phyloP scores from a whole-genome alignment of 2,113 vertebrate species.

The Dryoscopus gambensis region DNA sequence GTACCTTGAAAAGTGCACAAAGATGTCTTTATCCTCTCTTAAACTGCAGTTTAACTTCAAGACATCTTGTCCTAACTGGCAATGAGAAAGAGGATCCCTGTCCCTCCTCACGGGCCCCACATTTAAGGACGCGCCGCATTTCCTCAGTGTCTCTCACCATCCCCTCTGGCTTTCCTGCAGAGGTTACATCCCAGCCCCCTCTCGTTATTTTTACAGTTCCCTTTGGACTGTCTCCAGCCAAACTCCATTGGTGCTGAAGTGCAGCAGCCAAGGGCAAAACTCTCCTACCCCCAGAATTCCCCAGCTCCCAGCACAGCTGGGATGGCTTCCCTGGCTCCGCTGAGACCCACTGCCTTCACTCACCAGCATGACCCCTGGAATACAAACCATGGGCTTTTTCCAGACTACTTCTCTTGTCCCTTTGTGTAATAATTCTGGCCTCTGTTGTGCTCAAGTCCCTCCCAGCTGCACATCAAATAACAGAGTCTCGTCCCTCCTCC shows the following conservation, averaged over 20 bases:
- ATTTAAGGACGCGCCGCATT: fast-evolving
- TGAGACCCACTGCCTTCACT: neutral
- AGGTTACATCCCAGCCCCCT: neutral
- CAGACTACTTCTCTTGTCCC: neutral
- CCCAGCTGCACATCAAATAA: neutral
- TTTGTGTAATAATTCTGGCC: neutral
- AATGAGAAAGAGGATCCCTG: neutral
- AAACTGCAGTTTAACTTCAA: neutral
- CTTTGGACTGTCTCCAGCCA: neutral
- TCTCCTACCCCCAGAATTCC: fast-evolving
- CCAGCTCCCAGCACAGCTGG: fast-evolving
- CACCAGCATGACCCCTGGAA: neutral
- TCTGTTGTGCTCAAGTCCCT: neutral
- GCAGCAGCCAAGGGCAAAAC: neutral
- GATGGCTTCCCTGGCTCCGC: neutral
- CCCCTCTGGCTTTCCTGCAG: neutral
- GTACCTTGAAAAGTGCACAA: neutral
- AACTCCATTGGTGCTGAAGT: neutral
- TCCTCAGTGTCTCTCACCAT: neutral
- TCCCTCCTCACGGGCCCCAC: fast-evolving
- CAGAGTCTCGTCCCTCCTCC: fast-evolving
- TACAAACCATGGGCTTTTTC: neutral
- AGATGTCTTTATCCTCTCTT: neutral
- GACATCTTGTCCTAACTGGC: neutral
- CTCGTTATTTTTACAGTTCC: neutral